These are phyloP conservation scores for Bugulina stolonifera DNA, from an alignment of 2,888 invertebrate species.

Conservation along the genomic window DNA sequence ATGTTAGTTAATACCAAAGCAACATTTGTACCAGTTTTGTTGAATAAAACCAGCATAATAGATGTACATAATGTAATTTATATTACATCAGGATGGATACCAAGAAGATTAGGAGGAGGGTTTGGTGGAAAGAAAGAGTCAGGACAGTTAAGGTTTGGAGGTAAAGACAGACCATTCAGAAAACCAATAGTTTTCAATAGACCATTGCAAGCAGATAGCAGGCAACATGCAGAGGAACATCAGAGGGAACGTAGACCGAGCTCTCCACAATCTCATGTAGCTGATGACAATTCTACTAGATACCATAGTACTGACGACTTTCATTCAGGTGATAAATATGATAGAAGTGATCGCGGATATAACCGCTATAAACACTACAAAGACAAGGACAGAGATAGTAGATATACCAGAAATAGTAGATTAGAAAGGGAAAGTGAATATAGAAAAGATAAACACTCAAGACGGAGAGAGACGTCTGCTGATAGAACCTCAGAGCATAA, in stretches of 20 bases:
- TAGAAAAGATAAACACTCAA: neutral
- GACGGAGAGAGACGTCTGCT: too few species aligned
- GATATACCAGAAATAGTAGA: neutral
- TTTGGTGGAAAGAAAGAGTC: conserved; percentile 79
- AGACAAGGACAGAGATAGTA: neutral
- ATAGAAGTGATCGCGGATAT: neutral
- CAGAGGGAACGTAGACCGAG: neutral
- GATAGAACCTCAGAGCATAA: neutral
- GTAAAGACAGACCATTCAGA: conserved; percentile 69
- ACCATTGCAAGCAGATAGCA: neutral
- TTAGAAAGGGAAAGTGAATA: neutral
- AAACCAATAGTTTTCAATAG: conserved; percentile 39
- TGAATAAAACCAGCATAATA: too few species aligned
- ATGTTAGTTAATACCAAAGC: too few species aligned
- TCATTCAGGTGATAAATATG: neutral
- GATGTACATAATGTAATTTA: too few species aligned
- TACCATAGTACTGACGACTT: neutral
- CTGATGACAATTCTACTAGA: neutral
- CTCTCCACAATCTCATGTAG: neutral
- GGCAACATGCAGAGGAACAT: neutral
- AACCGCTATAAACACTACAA: neutral
- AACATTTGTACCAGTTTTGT: too few species aligned
- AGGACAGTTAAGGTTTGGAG: conserved; percentile 80
- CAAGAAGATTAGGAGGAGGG: conserved; percentile 78
- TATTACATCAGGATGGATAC: conserved; percentile 81